Evolutionary conservation across 2,888 invertebrate species (phyloP), one percentile per base, ranked within the genome.

Genomic region (Diarsia rubi): DNA sequence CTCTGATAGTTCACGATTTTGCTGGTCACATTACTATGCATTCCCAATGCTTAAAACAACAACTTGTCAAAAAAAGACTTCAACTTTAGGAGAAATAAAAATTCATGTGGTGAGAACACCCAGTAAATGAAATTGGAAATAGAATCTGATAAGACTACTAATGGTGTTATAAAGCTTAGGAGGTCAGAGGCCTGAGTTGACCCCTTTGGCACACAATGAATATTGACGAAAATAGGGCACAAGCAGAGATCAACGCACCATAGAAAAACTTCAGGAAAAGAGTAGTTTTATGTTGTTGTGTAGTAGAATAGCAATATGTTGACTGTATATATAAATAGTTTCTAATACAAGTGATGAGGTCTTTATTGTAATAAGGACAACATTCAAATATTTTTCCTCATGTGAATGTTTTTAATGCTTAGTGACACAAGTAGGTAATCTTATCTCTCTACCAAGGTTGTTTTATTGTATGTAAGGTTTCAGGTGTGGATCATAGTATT

Each of bases 391-490:
- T 45, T 70, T 78, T 84, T 84, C 76, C 78, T 84, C 72, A 54
- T 59, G 37, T 57, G 14, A 72, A 59, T 78, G 31, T 73, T 69
- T 77, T 81, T 66, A 77, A 76, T 79, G 71, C 73, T 37, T 67
- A 70, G 24, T 76, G 62, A 79, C 65, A 78, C 73, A 78, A 69
- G 65, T 64, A 76, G 69, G 65, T 79, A 88, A 83, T 88, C 88
- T 91, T 91, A 92, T 91, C 91, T 85, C 54, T 69, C 19, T 63
- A 74, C 62, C 88, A 92, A 91, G 87, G 90, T 86, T 88, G 81
- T 69, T 83, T 62, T 31, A 79, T 70, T 67, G 75, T 68, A 81
- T 83, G 59, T 87, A 86, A 82, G 88, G 89, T 81, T 86, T 89
- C 84, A 71, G 69, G 27, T 45, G 60, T 66, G 9, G 64, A 59